These are phyloP conservation scores for Neodontobutis hainanensis DNA, from an alignment of 2,113 vertebrate species.

Conservation along the genomic window DNA sequence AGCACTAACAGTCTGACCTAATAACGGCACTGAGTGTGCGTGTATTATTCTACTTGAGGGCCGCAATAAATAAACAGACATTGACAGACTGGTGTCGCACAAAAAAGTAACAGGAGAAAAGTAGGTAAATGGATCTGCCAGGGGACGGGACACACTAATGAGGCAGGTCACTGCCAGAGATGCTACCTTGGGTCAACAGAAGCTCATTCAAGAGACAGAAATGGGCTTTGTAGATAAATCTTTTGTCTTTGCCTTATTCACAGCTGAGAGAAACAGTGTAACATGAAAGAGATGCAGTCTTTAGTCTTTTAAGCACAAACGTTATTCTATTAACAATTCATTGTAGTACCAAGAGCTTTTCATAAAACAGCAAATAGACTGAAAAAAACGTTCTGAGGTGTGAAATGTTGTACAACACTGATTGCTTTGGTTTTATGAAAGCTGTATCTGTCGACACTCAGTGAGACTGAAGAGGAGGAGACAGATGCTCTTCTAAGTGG, in stretches of 20 bases:
- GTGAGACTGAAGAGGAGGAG: constrained; percentile 21
- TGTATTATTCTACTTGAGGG: neutral
- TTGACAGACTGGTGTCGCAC: neutral
- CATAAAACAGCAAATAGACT: no score
- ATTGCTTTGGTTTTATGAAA: constrained; percentile 25
- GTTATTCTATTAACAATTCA: no score
- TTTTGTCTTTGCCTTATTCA: no score
- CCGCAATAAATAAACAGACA: neutral
- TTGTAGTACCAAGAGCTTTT: no score
- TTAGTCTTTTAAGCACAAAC: neutral
- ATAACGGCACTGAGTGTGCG: neutral
- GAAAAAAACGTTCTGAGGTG: neutral
- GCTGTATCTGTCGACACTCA: constrained; percentile 15
- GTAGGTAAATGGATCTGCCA: neutral
- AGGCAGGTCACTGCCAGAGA: no score
- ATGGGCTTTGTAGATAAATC: no score
- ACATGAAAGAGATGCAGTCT: neutral
- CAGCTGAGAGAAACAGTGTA: neutral
- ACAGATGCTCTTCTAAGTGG: constrained; percentile 60
- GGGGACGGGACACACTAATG: neutral
- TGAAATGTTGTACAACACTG: constrained; percentile 14
- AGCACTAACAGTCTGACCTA: neutral
- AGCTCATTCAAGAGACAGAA: neutral
- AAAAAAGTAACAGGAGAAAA: neutral
- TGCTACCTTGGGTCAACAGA: no score